Conservation (phyloP, 2,113 vertebrate genomes). For the Aldabrachelys gigantea region DNA sequence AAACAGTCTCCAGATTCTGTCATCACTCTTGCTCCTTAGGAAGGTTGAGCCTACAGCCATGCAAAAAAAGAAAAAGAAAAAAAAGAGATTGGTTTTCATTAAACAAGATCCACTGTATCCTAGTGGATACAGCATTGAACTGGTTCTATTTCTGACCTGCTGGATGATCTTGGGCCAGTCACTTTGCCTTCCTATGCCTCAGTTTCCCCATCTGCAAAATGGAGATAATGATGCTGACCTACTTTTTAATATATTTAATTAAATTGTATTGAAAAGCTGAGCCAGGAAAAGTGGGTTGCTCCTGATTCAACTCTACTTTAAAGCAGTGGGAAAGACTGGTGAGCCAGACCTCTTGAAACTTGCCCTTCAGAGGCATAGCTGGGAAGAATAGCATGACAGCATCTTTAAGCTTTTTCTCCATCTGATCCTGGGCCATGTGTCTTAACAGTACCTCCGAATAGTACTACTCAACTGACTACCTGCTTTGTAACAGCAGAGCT, state of each 20-base stretch:
- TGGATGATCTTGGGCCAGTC: background rate
- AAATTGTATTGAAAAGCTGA: background rate
- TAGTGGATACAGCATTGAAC: rapidly evolving
- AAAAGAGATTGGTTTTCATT: background rate
- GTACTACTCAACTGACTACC: no score
- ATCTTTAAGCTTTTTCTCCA: background rate
- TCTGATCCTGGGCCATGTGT: background rate
- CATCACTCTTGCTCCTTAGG: background rate
- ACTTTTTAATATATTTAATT: no score
- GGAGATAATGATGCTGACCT: background rate
- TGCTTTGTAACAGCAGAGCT: no score
- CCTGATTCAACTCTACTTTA: background rate
- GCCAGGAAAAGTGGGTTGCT: background rate
- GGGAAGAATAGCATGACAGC: background rate
- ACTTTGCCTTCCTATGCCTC: background rate
- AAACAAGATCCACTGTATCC: background rate
- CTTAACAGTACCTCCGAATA: background rate
- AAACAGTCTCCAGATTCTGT: background rate
- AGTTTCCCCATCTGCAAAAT: background rate
- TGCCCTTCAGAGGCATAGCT: background rate
- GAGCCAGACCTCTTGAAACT: background rate
- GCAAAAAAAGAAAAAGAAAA: background rate
- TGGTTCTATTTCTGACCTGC: background rate
- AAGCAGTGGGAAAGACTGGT: rapidly evolving
- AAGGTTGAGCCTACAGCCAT: background rate